Evolutionary conservation across 2,888 invertebrate genomes (phyloP).

Genomic region (Tridacna crocea): DNA sequence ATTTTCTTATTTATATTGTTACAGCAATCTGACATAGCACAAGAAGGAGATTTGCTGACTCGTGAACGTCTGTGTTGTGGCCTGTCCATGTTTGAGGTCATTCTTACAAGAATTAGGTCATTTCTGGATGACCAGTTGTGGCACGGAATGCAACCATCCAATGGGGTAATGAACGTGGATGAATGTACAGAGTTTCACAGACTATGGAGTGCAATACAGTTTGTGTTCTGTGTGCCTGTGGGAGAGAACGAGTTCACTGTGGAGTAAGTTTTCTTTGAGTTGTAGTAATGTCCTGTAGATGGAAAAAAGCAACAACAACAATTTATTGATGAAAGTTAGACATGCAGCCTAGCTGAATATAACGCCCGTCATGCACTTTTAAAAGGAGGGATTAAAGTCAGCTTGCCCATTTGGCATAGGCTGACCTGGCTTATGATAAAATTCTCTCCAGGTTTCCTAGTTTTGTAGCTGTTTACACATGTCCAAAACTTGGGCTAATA

Average conservation of each 20-base stretch:
- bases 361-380: too few species aligned
- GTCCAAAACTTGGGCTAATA: too few species aligned
- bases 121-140: conserved; percentile 90
- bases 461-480: too few species aligned
- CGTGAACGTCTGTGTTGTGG: conserved; percentile 99
- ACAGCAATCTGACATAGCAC: conserved; percentile 96
- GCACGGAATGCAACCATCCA: conserved; percentile 92
- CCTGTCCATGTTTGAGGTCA: conserved; percentile 97
- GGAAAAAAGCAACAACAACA: too few species aligned
- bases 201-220: conserved; percentile 98
- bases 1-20: conserved; percentile 14
- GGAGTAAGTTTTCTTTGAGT: conserved; percentile 88
- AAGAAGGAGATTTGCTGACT: conserved; percentile 97
- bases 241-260: conserved; percentile 98
- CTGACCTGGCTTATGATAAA: too few species aligned
- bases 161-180: conserved; percentile 97
- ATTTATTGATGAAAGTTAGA: too few species aligned
- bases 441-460: too few species aligned
- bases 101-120: conserved; percentile 93
- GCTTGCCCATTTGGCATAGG: too few species aligned
- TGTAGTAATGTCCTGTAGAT: neutral
- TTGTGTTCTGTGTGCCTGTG: conserved; percentile 98
- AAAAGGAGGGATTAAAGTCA: too few species aligned
- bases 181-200: conserved; percentile 98
- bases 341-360: too few species aligned